Evolutionary conservation across 2,113 vertebrate species (phyloP).

Genomic region (Channa argus): DNA sequence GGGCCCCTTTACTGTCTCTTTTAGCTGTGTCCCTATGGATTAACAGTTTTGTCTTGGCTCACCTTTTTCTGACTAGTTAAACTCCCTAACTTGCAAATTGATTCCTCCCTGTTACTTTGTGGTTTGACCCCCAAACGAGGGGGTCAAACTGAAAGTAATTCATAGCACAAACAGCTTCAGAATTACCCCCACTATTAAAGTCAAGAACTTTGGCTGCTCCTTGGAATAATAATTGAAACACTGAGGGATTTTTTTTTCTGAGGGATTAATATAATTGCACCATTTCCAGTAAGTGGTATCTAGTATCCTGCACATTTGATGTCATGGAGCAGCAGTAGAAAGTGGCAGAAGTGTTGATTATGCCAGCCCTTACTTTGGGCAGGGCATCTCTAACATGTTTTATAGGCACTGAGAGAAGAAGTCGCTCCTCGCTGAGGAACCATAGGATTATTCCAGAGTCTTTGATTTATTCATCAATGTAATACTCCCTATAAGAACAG

Average conservation of each 20-base stretch:
- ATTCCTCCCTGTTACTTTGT: constrained; percentile 60
- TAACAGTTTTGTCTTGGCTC: constrained; percentile 38
- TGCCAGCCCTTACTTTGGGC: constrained; percentile 41
- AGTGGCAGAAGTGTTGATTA: constrained; percentile 8
- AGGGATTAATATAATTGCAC: constrained; percentile 40
- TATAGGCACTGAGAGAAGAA: constrained; percentile 18
- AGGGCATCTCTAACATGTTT: constrained; percentile 29
- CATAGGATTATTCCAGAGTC: constrained; percentile 27
- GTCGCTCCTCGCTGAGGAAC: constrained; percentile 25
- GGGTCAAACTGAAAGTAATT: constrained; percentile 72
- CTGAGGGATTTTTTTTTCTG: constrained; percentile 41
- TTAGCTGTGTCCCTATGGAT: constrained; percentile 34
- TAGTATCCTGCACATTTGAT: constrained; percentile 36
- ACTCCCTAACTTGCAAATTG: constrained; percentile 55
- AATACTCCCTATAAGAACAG: constrained; percentile 50
- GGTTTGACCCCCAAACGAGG: constrained; percentile 60
- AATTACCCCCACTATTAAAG: constrained; percentile 45
- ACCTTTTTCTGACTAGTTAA: constrained; percentile 36
- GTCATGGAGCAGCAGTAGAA: neutral
- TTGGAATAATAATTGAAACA: constrained; percentile 51
- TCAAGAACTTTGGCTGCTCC: constrained; percentile 44
- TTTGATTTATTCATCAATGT: constrained; percentile 65
- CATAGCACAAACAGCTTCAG: constrained; percentile 71
- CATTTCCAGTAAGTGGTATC: neutral
- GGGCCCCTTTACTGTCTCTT: constrained; percentile 17